Evolutionary conservation across 2,113 vertebrate species (phyloP).

Genomic region (Anoplopoma fimbria): DNA sequence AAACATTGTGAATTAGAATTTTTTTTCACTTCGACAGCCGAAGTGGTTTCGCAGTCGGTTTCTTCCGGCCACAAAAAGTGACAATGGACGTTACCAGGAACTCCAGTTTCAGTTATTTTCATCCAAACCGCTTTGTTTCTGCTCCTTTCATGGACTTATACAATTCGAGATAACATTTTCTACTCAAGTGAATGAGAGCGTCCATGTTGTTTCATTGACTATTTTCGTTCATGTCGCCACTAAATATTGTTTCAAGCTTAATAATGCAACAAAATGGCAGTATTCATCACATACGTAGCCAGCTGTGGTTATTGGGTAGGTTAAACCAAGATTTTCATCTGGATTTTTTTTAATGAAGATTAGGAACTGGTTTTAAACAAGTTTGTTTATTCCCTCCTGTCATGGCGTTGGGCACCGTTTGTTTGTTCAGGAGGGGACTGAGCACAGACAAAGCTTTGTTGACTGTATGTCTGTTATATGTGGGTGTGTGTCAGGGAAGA

Average conservation of each 20-base stretch:
- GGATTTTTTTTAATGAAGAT: background rate
- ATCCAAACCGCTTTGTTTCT: background rate
- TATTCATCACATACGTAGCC: too few species aligned
- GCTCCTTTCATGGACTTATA: background rate
- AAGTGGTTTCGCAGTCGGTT: background rate
- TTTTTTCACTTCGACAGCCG: background rate
- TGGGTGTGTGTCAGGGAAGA: constrained; percentile 15
- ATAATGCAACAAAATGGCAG: background rate
- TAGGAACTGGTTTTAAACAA: background rate
- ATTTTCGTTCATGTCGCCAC: background rate
- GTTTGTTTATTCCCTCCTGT: constrained; percentile 4
- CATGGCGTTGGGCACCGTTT: constrained; percentile 58
- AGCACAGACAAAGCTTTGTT: constrained; percentile 57
- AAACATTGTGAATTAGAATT: too few species aligned
- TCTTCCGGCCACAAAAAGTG: background rate
- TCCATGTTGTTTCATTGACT: background rate
- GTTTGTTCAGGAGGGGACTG: constrained; percentile 3
- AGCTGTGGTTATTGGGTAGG: background rate
- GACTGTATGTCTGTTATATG: constrained; percentile 33
- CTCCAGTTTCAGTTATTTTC: background rate
- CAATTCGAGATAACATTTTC: background rate
- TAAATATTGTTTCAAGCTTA: background rate
- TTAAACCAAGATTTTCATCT: background rate
- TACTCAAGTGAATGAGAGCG: background rate
- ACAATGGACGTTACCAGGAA: background rate